A percentile compares a stretch with the other conserved stretches of the same genome.
phyloP scores from a whole-genome alignment of 2,113 vertebrate genomes.

The Bombycilla garrulus region DNA sequence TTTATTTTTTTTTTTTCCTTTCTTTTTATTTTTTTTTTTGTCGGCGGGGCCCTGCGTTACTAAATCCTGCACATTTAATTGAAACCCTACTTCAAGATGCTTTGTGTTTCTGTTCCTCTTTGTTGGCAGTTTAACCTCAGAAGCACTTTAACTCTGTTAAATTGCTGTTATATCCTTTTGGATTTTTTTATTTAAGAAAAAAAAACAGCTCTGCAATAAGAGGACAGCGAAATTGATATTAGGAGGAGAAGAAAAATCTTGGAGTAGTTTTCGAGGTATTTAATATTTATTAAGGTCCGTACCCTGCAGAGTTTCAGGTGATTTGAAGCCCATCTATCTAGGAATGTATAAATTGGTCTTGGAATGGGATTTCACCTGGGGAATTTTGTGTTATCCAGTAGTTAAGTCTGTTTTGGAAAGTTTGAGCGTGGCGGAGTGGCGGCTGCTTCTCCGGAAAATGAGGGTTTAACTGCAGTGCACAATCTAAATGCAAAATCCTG shows the following conservation, averaged over 20 bases:
- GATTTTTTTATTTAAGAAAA: conserved; percentile 28
- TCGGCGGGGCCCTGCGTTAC: conserved; percentile 50
- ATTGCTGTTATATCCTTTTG: conserved; percentile 79
- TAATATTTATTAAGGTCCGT: conserved; percentile 78
- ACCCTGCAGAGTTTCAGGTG: conserved; percentile 68
- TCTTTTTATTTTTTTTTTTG: background rate
- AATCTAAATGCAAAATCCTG: conserved; percentile 73
- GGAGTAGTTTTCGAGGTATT: conserved; percentile 72
- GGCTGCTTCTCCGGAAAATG: conserved; percentile 41
- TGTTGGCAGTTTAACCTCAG: conserved; percentile 78
- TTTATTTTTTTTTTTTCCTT: conserved; percentile 27
- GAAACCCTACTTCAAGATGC: conserved; percentile 80
- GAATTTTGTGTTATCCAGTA: conserved; percentile 75
- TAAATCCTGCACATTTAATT: conserved; percentile 83
- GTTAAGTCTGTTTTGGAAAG: conserved; percentile 72
- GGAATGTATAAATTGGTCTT: conserved; percentile 71
- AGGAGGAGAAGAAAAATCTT: conserved; percentile 58
- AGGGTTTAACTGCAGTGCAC: conserved; percentile 61
- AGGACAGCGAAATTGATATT: conserved; percentile 67
- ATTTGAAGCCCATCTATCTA: conserved; percentile 67
- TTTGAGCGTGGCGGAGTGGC: conserved; percentile 39
- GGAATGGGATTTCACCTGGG: conserved; percentile 66
- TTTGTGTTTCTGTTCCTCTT: conserved; percentile 72
- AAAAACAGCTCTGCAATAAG: background rate
- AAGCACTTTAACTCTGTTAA: conserved; percentile 76